phyloP scores from a whole-genome alignment of 2,888 invertebrate genomes.

The Cremastobaeus sp. region DNA sequence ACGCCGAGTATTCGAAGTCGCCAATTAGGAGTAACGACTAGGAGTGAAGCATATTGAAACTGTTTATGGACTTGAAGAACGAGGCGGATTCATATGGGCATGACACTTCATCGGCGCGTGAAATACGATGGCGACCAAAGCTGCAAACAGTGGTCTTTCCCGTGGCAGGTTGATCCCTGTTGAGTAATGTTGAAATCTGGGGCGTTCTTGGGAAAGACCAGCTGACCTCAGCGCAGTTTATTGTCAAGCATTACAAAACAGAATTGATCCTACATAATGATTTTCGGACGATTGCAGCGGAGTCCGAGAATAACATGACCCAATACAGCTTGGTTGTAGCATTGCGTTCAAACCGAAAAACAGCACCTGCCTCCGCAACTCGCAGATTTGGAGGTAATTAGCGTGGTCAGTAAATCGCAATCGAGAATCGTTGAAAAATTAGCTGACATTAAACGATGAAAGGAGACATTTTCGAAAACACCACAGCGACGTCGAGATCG shows the following conservation, averaged over 20 bases:
- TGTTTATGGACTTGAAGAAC: constrained; percentile 1
- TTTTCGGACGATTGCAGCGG: constrained; percentile 36
- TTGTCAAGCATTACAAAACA: constrained; percentile 22
- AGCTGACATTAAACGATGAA: constrained; percentile 5
- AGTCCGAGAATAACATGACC: too few species aligned
- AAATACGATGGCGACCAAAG: constrained; percentile 62
- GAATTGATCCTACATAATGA: constrained; percentile 50
- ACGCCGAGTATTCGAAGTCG: constrained; percentile 30
- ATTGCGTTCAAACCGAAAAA: too few species aligned
- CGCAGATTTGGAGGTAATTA: neutral
- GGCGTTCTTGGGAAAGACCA: constrained; percentile 76
- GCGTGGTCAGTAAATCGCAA: neutral
- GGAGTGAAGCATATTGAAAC: neutral
- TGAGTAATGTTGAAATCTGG: constrained; percentile 79
- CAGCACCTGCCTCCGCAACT: too few species aligned
- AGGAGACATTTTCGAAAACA: constrained; percentile 32
- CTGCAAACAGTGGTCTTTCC: constrained; percentile 72
- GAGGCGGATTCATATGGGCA: constrained; percentile 24
- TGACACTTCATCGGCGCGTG: constrained; percentile 64
- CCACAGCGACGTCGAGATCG: constrained; percentile 20
- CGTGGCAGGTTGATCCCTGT: constrained; percentile 77
- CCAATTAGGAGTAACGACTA: constrained; percentile 35
- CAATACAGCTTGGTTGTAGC: too few species aligned
- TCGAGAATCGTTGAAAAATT: constrained; percentile 6
- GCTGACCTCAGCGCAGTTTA: constrained; percentile 67